Base-by-base conservation (phyloP, 1,140 invertebrate species). In the Trichogramma pretiosum region DNA sequence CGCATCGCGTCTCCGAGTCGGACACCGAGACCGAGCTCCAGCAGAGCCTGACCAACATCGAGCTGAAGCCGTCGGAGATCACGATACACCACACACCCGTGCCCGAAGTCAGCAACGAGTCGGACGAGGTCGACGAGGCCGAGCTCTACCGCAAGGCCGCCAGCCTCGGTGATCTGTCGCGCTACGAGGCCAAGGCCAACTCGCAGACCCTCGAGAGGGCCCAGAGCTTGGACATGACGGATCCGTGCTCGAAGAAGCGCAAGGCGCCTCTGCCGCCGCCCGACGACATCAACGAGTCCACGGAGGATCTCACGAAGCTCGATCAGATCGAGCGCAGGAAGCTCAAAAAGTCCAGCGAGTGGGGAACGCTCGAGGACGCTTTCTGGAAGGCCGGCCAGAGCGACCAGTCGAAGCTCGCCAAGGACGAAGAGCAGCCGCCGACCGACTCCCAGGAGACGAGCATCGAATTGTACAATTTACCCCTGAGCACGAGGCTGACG, bases 201-300 rank as follows among this genome's bases (percentile, higher is more conserved):
- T 63, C 60, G n/a, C 71, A 75, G 24, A 83, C 79, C 18, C 64
- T 89, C 17, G 86, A 89, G 67, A 74, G 87, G 50, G 85, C 87
- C 0, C 84, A 89, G 57, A 89, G 86, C 54, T 64, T 89, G 10
- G 87, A 89, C 50, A 81, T 89, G 60, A 81, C 81, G 13, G 82
- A 84, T 32, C 75, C 79, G 59, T 68, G 74, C 53, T 83, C 77
- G 19, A 85, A 84, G 55, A 81, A 82, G 53, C 74, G 83, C 30
- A 83, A 83, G 65, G 77, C 79, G 0, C 78, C 74, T 49, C 65
- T 68, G 40, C 71, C 72, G 16, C 71, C 72, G 16, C 69, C 71
- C 16, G 74, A 73, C 16, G 72, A 74, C 22, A 68, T 75, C 4
- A 79, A 80, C 56, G 83, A 85, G 18, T 67, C 64, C 0, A 71